Percentiles rank a stretch among this genome's conserved stretches.
phyloP scores from a whole-genome alignment of 2,888 invertebrate species.

The Sesia bembeciformis region DNA sequence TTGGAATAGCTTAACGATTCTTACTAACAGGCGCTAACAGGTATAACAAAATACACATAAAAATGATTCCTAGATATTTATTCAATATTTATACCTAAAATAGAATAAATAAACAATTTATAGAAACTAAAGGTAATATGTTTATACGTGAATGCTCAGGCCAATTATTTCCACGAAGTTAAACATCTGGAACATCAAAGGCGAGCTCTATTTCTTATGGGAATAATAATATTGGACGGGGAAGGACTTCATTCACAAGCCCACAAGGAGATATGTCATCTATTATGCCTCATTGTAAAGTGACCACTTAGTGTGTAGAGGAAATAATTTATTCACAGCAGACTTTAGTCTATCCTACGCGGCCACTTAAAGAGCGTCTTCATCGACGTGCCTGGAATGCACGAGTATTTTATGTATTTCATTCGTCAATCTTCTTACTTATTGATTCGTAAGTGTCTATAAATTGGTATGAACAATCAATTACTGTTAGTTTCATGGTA shows the following conservation, averaged over 20 bases:
- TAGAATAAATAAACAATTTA: neutral
- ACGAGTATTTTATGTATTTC: too few relatives aligned
- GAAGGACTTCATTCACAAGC: slow-evolving; percentile 37
- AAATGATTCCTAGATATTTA: too few relatives aligned
- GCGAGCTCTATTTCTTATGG: slow-evolving; percentile 7
- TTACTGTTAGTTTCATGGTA: too few relatives aligned
- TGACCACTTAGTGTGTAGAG: slow-evolving; percentile 58
- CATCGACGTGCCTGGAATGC: neutral
- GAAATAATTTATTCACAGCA: slow-evolving; percentile 63
- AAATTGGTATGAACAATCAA: too few relatives aligned
- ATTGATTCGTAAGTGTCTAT: too few relatives aligned
- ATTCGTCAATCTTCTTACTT: too few relatives aligned
- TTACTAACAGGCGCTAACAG: too few relatives aligned
- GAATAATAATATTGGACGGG: slow-evolving; percentile 34
- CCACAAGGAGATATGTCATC: slow-evolving; percentile 56
- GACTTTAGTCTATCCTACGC: slow-evolving; percentile 23
- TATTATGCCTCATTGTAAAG: slow-evolving; percentile 55
- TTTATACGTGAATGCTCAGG: neutral
- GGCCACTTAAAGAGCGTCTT: neutral
- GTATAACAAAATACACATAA: too few relatives aligned
- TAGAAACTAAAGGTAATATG: neutral
- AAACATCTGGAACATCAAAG: neutral
- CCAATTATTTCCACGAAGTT: neutral
- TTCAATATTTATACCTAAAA: neutral
- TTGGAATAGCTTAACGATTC: too few relatives aligned